Percentiles rank a stretch among this genome's conserved stretches.
Conservation (phyloP, 2,113 vertebrate genomes). For the Rafetus swinhoei region DNA sequence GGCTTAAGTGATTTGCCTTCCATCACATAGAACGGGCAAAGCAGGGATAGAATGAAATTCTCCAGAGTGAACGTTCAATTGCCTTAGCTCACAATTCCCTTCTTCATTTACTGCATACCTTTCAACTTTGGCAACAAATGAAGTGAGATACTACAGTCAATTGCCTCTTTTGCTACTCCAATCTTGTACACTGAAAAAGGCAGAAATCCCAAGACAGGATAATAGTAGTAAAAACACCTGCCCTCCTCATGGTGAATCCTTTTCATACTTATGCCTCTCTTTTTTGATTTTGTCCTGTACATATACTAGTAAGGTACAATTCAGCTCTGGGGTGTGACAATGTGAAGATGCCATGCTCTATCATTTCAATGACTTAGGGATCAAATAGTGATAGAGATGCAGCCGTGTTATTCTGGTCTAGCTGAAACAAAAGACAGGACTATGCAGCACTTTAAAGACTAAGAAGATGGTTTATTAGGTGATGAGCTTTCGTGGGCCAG, state of each 20-base stretch:
- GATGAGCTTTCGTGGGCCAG: no score
- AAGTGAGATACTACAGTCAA: background rate
- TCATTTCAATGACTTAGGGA: background rate
- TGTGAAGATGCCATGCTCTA: background rate
- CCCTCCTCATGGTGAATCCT: background rate
- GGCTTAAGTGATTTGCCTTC: background rate
- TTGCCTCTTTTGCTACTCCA: background rate
- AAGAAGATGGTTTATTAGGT: no score
- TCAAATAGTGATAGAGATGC: no score
- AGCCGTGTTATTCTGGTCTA: no score
- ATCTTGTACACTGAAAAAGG: background rate
- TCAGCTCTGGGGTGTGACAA: background rate
- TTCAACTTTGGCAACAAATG: background rate
- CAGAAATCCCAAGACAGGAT: background rate
- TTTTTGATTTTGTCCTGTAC: background rate
- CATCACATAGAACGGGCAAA: accelerated
- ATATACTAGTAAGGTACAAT: background rate
- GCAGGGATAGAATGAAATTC: background rate
- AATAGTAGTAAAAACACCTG: background rate
- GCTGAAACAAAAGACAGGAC: no score
- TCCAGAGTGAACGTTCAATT: background rate
- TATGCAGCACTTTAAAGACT: no score
- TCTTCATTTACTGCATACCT: no score
- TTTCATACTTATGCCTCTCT: accelerated
- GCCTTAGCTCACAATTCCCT: background rate